Base-by-base conservation (phyloP, 1,140 invertebrate species). In the Drosophila eugracilis region DNA sequence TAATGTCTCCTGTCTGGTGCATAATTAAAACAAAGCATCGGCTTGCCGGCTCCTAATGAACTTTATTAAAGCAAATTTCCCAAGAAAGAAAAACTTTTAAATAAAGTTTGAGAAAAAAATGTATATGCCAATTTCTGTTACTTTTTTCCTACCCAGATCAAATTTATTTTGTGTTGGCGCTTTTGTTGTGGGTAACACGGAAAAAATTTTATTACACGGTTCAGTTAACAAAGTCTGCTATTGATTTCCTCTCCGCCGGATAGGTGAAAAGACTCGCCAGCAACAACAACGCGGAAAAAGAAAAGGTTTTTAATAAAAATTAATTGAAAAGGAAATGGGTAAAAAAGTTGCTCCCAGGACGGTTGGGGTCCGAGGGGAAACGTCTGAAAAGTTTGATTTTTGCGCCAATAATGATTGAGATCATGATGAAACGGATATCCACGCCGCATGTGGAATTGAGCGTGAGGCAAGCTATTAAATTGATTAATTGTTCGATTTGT, bases 1-100 rank as follows among this genome's bases (percentile, higher is more conserved):
- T 79, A 75, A 78, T 80, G 36, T 66, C 70, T 52, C 22, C 55
- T 73, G 70, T 52, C 70, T 44, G 14, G 42, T 71, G 77, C 71
- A 79, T 79, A 79, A 79, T 79, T 79, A 79, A 79, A 79, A 79
- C 76, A 79, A 79, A 79, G 77, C 62, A 55, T 58, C 53, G 71
- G 49, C 58, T 15, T 60, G 19, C 65, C 28, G 49, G 42, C 57
- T 53, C 39, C 70, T 75, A 80, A 71, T 62, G 78, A 80, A 80
- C 58, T 80, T 80, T 57, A 75, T 72, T 72, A 80, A 66, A 65
- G 52, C 32, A 26, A 37, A 77, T 58, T 39, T 26, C 9, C 7
- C 30, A 34, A 70, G 45, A 59, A 49, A 37, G 50, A 41, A 49
- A 50, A 72, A 72, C 54, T 59, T 58, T 72, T 42, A 59, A 71